phyloP scores from a whole-genome alignment of 2,797 vertebrate species.

The Anguilla marmorata region DNA sequence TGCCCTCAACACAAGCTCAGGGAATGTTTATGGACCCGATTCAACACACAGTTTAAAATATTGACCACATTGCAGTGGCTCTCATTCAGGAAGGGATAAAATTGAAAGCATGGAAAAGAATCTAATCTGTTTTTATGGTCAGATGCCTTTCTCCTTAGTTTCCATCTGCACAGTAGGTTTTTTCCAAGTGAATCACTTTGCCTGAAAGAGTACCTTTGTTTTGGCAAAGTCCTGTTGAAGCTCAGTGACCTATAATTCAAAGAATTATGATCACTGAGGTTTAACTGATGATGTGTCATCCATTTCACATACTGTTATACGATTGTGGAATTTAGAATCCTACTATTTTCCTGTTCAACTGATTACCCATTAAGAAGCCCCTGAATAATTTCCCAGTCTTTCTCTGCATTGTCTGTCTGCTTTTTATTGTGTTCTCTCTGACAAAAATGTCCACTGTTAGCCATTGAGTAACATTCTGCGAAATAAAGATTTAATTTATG shows the following conservation, averaged over 20 bases:
- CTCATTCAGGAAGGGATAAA: background rate
- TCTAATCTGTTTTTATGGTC: background rate
- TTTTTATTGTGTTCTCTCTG: background rate
- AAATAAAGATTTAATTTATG: background rate
- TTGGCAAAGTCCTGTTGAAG: background rate
- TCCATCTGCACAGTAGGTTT: background rate
- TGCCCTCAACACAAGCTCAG: background rate
- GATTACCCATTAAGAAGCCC: background rate
- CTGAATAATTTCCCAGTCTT: background rate
- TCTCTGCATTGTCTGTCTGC: background rate
- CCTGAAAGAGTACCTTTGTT: background rate
- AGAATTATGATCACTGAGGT: background rate
- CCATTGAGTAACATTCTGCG: background rate
- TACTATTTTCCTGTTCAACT: background rate
- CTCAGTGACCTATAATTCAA: background rate
- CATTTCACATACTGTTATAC: background rate
- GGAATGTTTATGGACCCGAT: background rate
- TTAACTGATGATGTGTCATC: background rate
- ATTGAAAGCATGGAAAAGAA: background rate
- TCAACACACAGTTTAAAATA: background rate
- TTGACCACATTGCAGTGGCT: background rate
- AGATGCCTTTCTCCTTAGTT: background rate
- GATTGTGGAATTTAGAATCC: background rate
- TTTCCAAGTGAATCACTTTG: background rate
- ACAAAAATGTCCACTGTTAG: background rate